These are phyloP conservation scores for Brachionus angularis DNA, from an alignment of 1,140 invertebrate species.

Conservation along the genomic window DNA sequence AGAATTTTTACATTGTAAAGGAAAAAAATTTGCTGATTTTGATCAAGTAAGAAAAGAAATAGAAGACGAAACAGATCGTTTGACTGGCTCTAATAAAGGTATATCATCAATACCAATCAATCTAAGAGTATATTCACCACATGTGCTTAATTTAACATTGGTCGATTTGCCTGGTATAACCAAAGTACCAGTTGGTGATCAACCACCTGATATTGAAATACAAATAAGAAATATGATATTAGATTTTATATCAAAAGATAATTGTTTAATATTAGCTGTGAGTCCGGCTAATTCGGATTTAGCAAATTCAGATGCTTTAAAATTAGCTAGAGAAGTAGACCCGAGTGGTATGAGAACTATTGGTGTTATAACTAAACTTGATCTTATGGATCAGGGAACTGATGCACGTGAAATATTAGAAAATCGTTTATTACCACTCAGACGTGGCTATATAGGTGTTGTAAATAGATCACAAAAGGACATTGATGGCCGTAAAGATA, in stretches of 20 bases:
- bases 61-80: slow-evolving; percentile 91
- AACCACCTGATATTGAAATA: slow-evolving; percentile 57
- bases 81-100: slow-evolving; percentile 94
- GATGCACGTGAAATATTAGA: slow-evolving; percentile 96
- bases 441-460: slow-evolving; percentile 89
- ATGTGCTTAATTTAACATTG: slow-evolving; percentile 64
- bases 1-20: slow-evolving; percentile 96
- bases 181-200: slow-evolving; percentile 58
- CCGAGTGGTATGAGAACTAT: slow-evolving; percentile 75
- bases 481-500: slow-evolving; percentile 94
- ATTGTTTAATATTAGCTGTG: slow-evolving; percentile 61
- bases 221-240: slow-evolving; percentile 58
- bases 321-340: slow-evolving; percentile 62
- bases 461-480: slow-evolving; percentile 98
- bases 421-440: slow-evolving; percentile 88
- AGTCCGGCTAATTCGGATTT: slow-evolving; percentile 62
- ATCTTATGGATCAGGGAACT: slow-evolving; percentile 99
- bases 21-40: slow-evolving; percentile 93
- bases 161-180: slow-evolving; percentile 60
- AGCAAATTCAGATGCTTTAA: slow-evolving; percentile 62
- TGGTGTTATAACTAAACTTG: slow-evolving; percentile 97
- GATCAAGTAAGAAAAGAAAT: slow-evolving; percentile 92
- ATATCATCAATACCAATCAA: slow-evolving; percentile 98
- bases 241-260: slow-evolving; percentile 60
- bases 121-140: slow-evolving; percentile 92